Base-by-base conservation (phyloP, 1,140 invertebrate genomes). In the Halictus rubicundus region DNA sequence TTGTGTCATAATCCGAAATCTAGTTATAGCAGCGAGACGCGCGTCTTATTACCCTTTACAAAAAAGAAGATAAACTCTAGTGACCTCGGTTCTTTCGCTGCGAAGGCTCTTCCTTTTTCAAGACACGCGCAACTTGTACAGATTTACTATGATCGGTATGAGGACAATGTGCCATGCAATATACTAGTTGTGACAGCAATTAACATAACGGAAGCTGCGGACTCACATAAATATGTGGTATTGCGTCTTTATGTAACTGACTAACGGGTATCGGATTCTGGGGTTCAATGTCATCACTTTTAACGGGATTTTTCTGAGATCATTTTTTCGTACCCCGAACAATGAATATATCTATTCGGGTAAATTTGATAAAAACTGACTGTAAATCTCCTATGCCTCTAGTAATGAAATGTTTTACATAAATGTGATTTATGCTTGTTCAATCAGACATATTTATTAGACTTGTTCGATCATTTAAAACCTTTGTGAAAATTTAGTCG, bases 81-180 rank as follows among this genome's bases (percentile, higher is more conserved):
- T 42, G 83, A 81, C 69, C 73, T 86, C 54, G 46, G 16, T 19
- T 23, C 65, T 23, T 37, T 12, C 14, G 0, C 39, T 60, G 19
- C 12, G 23, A 1, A 9, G 8, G 10, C n/a, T 39, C 37, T 23
- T 32, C 9, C 46, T 52, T 61, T 39, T 37, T 23, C n/a, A 8
- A 49, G 25, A 39, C 39, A 59, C 4, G 46, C 19, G 68, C 14
- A n/a, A 16, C 14, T 23, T 60, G 12, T 3, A 19, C 25, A 21
- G 32, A n/a, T 59, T 46, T 32, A 27, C 23, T 19, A 46, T 19
- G 5, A 19, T 5, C 4, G 16, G 37, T 23, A 14, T 16, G 0
- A 7, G 10, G 23, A 75, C n/a, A 16, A 39, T 63, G 25, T 49
- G 25, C 12, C 32, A 0, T 49, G 32, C 32, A 32, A 32, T 32